A percentile compares a stretch with the other conserved stretches of the same genome.
Evolutionary conservation across 64 coral and sea anemone genomes (phyloP).

Genomic region (Trachythela sp.): DNA sequence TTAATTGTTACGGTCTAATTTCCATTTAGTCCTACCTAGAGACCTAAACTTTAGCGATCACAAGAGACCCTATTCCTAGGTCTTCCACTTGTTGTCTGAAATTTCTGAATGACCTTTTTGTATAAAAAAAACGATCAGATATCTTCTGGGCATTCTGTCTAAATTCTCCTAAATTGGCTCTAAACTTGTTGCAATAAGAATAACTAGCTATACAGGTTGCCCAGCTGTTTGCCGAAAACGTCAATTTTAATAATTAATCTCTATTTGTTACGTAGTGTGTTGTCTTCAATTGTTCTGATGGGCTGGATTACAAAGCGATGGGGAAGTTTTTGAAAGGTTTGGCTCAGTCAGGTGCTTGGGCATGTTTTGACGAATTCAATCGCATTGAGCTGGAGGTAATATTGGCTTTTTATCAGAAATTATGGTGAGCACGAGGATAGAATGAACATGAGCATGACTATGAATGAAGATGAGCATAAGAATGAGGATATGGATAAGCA

Average conservation of each 20-base stretch:
- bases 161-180: too few species aligned
- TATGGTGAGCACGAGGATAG: background rate
- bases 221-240: too few species aligned
- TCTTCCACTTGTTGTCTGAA: too few species aligned
- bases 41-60: too few species aligned
- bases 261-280: conserved; percentile 61
- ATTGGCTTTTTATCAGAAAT: background rate
- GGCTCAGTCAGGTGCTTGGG: conserved; percentile 92
- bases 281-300: conserved; percentile 98
- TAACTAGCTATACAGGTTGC: too few species aligned
- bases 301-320: conserved; percentile 99
- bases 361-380: conserved; percentile 98
- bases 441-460: background rate
- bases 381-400: conserved; percentile 90
- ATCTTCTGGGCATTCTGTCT: too few species aligned
- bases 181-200: background rate
- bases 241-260: too few species aligned
- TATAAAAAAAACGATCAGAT: too few species aligned
- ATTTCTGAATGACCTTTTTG: too few species aligned
- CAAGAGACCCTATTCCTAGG: too few species aligned
- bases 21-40: too few species aligned
- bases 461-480: background rate
- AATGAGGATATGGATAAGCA: background rate
- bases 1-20: too few species aligned
- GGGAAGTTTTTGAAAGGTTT: conserved; percentile 95